Conservation (phyloP, 2,888 invertebrate species). For the Parnassius smintheus region DNA sequence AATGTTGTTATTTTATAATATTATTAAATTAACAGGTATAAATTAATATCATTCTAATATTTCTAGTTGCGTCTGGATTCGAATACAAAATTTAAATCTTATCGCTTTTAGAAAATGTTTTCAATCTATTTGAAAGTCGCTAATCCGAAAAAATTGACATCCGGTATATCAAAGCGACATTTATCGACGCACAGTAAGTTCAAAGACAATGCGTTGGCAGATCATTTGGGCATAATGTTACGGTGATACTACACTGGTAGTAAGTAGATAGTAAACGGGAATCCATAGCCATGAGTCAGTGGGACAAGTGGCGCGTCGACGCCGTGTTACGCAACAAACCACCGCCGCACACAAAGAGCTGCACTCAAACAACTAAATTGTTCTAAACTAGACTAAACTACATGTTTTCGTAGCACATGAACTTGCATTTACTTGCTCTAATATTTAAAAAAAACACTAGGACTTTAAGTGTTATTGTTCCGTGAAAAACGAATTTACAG, state of each 20-base stretch:
- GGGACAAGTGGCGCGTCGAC: slow-evolving; percentile 48
- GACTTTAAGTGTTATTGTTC: too few species aligned
- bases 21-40: too few species aligned
- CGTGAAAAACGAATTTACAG: too few species aligned
- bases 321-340: slow-evolving; percentile 41
- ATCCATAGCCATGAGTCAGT: slow-evolving; percentile 73
- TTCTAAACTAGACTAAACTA: slow-evolving; percentile 16
- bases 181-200: slow-evolving; percentile 69
- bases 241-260: slow-evolving; percentile 55
- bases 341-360: slow-evolving; percentile 33
- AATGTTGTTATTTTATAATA: too few species aligned
- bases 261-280: slow-evolving; percentile 57
- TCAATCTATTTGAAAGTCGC: slow-evolving; percentile 31
- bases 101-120: neutral
- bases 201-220: slow-evolving; percentile 78
- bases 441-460: too few species aligned
- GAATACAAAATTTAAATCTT: neutral
- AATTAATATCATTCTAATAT: too few species aligned
- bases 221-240: slow-evolving; percentile 72
- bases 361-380: slow-evolving; percentile 36
- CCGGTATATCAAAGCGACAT: slow-evolving; percentile 64
- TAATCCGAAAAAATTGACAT: slow-evolving; percentile 44
- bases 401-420: slow-evolving; percentile 12
- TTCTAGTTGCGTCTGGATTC: neutral
- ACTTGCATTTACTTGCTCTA: neutral